phyloP scores from a whole-genome alignment of 1,140 invertebrate genomes.

The Hylyphantes graminicola region DNA sequence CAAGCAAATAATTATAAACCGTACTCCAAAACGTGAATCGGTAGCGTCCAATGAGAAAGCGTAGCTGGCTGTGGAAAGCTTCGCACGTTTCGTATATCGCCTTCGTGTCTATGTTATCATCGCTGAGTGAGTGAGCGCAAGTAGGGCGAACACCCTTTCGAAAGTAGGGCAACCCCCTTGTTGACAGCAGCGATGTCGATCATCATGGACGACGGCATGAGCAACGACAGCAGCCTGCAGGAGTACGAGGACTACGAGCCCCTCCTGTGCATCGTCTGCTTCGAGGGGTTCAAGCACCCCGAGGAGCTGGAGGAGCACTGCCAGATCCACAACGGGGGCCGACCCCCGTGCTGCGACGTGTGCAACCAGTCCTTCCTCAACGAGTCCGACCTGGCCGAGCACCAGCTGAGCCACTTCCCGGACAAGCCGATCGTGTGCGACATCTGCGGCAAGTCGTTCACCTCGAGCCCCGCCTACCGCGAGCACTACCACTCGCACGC shows the following conservation, averaged over 20 bases:
- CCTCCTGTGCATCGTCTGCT: conserved; percentile 49
- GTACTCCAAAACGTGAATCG: conserved; percentile 15
- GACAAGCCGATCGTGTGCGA: conserved; percentile 50
- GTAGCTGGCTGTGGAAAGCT: not conserved
- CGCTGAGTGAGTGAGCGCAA: conserved; percentile 17
- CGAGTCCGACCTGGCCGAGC: conserved; percentile 43
- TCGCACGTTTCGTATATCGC: conserved; percentile 28
- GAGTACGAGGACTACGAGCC: conserved; percentile 52
- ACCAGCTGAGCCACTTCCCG: conserved; percentile 38
- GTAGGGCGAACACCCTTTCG: conserved; percentile 25
- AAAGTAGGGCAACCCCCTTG: conserved; percentile 22
- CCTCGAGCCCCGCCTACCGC: not conserved
- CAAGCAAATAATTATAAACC: conserved; percentile 16
- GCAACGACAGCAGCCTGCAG: conserved; percentile 48
- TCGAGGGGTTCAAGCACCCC: conserved; percentile 48
- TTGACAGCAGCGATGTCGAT: conserved; percentile 35
- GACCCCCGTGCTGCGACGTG: conserved; percentile 50
- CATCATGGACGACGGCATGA: conserved; percentile 37
- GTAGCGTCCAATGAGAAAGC: conserved; percentile 30
- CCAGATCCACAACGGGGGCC: conserved; percentile 51
- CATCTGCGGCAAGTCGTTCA: conserved; percentile 49
- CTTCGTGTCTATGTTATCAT: conserved; percentile 25
- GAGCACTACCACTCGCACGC: conserved; percentile 65
- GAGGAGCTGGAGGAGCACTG: conserved; percentile 54
- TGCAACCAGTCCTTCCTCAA: conserved; percentile 53